Percentiles rank a stretch among this genome's conserved stretches.
phyloP scores from a whole-genome alignment of 2,888 invertebrate genomes.

The Lapara coniferarum region DNA sequence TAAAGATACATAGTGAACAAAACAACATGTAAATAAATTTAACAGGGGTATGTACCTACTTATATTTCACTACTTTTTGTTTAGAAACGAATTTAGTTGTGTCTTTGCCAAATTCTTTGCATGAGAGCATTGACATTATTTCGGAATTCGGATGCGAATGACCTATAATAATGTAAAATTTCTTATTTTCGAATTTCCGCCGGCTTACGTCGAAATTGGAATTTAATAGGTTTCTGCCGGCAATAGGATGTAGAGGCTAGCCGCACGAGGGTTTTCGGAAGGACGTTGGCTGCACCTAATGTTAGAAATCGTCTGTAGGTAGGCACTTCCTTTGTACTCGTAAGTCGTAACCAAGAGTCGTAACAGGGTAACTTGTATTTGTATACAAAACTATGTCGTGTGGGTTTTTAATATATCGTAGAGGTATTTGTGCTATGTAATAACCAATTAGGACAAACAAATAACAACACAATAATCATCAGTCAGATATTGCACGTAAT shows the following conservation, averaged over 20 bases:
- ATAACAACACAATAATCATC: background rate
- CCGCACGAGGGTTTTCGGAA: conserved; percentile 54
- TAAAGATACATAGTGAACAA: background rate
- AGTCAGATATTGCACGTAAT: background rate
- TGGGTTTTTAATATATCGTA: too few relatives aligned
- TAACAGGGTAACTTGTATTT: conserved; percentile 13
- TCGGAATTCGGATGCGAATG: background rate
- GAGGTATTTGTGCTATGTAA: too few relatives aligned
- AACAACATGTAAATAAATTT: background rate
- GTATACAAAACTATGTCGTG: background rate
- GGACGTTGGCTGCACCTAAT: conserved; percentile 48
- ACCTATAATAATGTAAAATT: conserved; percentile 8
- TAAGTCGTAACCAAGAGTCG: conserved; percentile 25
- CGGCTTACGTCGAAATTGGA: conserved; percentile 5
- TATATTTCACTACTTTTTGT: conserved; percentile 15
- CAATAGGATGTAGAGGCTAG: conserved; percentile 49
- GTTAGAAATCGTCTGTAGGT: conserved; percentile 69
- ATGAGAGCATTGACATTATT: conserved; percentile 26
- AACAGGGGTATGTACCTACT: background rate
- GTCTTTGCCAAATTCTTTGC: conserved; percentile 27
- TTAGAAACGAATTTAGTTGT: conserved; percentile 1
- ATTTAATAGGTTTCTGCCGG: conserved; percentile 39
- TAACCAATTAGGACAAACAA: too few relatives aligned
- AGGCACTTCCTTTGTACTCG: conserved; percentile 48
- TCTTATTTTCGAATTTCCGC: conserved; percentile 22